Conservation (phyloP, 2,797 vertebrate genomes). For the Cynodonichthys magdalenae region DNA sequence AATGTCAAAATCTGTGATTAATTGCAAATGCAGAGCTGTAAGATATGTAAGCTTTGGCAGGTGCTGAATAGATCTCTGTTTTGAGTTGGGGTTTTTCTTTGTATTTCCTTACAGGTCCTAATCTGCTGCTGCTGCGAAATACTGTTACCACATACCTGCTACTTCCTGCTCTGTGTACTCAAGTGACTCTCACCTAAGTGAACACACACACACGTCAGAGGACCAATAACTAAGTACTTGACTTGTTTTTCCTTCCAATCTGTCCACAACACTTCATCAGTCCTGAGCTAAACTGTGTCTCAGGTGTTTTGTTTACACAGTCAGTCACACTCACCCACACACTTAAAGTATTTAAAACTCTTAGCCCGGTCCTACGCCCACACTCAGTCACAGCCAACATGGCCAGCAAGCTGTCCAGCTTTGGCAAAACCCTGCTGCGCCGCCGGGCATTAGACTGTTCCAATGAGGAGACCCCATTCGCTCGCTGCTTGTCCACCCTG, state of each 20-base stretch:
- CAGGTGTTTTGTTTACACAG: constrained; percentile 33
- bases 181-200: constrained; percentile 15
- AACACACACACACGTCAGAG: constrained; percentile 14
- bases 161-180: constrained; percentile 23
- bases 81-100: constrained; percentile 51
- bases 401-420: constrained; percentile 63
- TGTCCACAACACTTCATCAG: constrained; percentile 22
- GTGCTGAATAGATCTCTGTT: constrained; percentile 38
- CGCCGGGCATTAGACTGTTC: constrained; percentile 83
- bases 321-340: constrained; percentile 48
- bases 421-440: constrained; percentile 88
- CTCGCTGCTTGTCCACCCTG: constrained; percentile 91
- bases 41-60: constrained; percentile 30
- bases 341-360: constrained; percentile 41
- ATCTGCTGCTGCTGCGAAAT: constrained; percentile 49
- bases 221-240: constrained; percentile 15
- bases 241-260: constrained; percentile 22
- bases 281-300: constrained; percentile 10
- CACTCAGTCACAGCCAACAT: constrained; percentile 64
- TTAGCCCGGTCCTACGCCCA: constrained; percentile 40
- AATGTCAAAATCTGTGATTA: constrained; percentile 30
- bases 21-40: constrained; percentile 17
- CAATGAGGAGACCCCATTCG: constrained; percentile 83
- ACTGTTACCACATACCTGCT: constrained; percentile 26
- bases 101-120: constrained; percentile 57